Conservation (phyloP, 2,113 vertebrate genomes). For the Abramis brama region DNA sequence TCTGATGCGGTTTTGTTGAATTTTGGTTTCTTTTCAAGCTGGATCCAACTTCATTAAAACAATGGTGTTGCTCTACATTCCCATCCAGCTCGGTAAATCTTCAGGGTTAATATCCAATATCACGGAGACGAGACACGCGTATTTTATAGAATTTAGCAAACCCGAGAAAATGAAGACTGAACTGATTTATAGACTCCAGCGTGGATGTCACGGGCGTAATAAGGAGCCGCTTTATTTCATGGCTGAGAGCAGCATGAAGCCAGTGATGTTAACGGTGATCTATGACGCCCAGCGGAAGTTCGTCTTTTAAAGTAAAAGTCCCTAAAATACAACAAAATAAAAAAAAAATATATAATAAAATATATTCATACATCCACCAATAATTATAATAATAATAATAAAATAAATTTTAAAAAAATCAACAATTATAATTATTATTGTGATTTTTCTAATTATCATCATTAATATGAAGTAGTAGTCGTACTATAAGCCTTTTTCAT, state of each 20-base stretch:
- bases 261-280: neutral
- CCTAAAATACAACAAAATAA: neutral
- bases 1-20: constrained; percentile 18
- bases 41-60: constrained; percentile 44
- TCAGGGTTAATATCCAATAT: neutral
- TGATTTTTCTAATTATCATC: neutral
- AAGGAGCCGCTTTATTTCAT: constrained; percentile 42
- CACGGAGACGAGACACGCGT: neutral
- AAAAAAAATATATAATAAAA: too few relatives aligned
- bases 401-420: too few relatives aligned
- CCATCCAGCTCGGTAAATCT: constrained; percentile 8
- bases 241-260: constrained; percentile 28
- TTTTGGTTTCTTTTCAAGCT: constrained; percentile 20
- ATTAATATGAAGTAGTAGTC: neutral
- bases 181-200: neutral
- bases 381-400: neutral
- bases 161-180: neutral
- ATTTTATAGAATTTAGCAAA: neutral
- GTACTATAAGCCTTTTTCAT: neutral
- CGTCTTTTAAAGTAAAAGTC: constrained; percentile 10
- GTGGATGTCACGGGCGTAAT: constrained; percentile 11
- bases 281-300: constrained; percentile 40
- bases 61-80: constrained; percentile 29
- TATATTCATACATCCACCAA: neutral
- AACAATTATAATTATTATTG: neutral